Base-by-base conservation (phyloP, 2,888 invertebrate genomes). In the Pachycephus smyrnensis region DNA sequence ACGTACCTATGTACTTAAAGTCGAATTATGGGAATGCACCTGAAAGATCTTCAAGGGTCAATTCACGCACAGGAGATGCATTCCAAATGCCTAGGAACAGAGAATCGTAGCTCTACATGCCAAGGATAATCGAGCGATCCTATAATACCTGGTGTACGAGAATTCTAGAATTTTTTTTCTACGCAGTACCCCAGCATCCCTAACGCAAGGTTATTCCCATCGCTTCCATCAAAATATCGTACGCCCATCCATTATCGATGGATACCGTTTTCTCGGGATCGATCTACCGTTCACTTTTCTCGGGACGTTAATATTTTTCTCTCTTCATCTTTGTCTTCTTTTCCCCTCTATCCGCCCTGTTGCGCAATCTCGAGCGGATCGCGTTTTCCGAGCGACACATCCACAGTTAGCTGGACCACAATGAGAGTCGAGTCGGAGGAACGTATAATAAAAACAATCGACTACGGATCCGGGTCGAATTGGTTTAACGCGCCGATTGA, bases 391-490 rank as follows among this genome's bases (percentile, higher is more conserved):
- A 55, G 23, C 55, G 55, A 23, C 55, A 55, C 55, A 55, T 55
- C 55, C 55, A 55, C 55, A 55, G 55, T 55, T 55, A 55, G 55
- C 55, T 55, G 55, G 55, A 55, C 55, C 55, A 55, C 55, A 55
- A 55, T 23, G 23, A 55, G 55, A 55, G 23, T 55, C 71, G 11
- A 33, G 32, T 71, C 71, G 33, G 33, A 36, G 74, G 15, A 36
- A 37, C n/a, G 33, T 36, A 36, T 37, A 33, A 74, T 33, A 74
- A 36, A 37, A 74, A 74, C 33, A 32, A 74, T 74, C 74, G 74
- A 37, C 74, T n/a, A 23, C 37, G 74, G 36, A 74, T 74, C 74
- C 74, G 74, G 74, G 74, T 74, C 74, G 74, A 36, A 74, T 74
- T 36, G 74, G 35, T 74, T 74, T 74, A 36, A 74, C 37, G 74